Conservation (phyloP, 1,140 invertebrate genomes). For the Parapsyche elsis region DNA sequence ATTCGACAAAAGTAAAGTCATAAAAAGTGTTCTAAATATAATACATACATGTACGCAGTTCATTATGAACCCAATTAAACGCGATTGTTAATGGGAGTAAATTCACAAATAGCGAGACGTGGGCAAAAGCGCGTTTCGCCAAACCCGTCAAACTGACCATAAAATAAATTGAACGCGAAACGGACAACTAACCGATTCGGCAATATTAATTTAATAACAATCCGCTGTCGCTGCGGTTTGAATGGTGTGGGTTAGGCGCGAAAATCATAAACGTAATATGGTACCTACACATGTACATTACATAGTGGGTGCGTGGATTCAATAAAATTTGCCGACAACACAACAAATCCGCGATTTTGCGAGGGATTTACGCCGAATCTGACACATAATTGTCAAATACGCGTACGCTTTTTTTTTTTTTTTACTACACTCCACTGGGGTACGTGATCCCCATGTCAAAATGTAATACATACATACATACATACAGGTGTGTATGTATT, state of each 20-base stretch:
- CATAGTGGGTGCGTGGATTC: not conserved
- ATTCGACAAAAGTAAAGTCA: too few relatives aligned
- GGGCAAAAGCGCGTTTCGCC: too few relatives aligned
- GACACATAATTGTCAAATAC: slow-evolving; percentile 40
- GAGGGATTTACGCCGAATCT: slow-evolving; percentile 8
- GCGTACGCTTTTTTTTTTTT: slow-evolving; percentile 2
- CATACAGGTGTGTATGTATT: slow-evolving; percentile 6
- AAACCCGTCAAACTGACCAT: too few relatives aligned
- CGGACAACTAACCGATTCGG: not conserved
- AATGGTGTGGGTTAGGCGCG: too few relatives aligned
- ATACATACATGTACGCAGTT: too few relatives aligned
- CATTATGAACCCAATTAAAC: too few relatives aligned
- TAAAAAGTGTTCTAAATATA: too few relatives aligned
- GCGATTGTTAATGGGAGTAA: too few relatives aligned
- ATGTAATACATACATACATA: not conserved
- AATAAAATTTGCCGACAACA: slow-evolving; percentile 28
- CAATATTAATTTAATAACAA: slow-evolving; percentile 5
- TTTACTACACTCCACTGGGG: not conserved
- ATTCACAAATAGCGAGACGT: too few relatives aligned
- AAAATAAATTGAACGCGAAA: too few relatives aligned
- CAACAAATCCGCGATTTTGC: slow-evolving; percentile 18
- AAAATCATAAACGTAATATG: not conserved
- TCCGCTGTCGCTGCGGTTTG: not conserved
- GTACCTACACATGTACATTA: not conserved
- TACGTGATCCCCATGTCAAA: not conserved